Evolutionary conservation across 2,888 invertebrate genomes (phyloP).

Genomic region (Phlogophora meticulosa): DNA sequence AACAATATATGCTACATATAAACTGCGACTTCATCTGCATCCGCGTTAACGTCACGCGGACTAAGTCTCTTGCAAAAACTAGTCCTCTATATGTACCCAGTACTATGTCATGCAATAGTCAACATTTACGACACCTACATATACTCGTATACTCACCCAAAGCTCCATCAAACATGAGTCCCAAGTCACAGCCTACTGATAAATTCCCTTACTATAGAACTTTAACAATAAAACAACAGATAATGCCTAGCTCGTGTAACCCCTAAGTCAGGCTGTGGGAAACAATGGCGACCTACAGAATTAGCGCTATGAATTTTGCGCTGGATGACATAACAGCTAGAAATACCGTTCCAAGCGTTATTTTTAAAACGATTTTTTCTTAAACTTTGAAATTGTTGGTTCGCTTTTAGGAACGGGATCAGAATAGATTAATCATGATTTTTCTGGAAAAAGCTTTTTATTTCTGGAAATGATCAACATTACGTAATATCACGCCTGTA

Average conservation of each 20-base stretch:
- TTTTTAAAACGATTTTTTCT: constrained; percentile 16
- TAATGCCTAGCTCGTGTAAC: constrained; percentile 30
- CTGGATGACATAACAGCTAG: constrained; percentile 2
- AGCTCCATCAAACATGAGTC: constrained; percentile 5
- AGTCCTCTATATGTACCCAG: no score
- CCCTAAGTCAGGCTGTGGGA: constrained; percentile 23
- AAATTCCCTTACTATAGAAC: constrained; percentile 24
- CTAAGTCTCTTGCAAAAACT: no score
- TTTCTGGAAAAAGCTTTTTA: not conserved
- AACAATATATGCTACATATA: no score
- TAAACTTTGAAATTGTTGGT: not conserved
- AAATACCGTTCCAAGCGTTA: constrained; percentile 8
- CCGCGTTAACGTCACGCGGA: no score
- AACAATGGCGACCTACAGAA: constrained; percentile 45
- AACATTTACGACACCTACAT: constrained; percentile 1
- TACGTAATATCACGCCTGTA: no score
- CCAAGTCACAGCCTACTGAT: not conserved
- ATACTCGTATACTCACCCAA: not conserved
- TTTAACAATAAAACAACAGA: constrained; percentile 43
- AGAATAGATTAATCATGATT: not conserved
- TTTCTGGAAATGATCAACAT: not conserved
- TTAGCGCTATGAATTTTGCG: constrained; percentile 42
- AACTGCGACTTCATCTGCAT: no score
- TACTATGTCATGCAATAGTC: not conserved
- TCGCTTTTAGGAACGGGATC: not conserved